A percentile compares a stretch with the other conserved stretches of the same genome.
Conservation (phyloP, 1,140 invertebrate genomes). For the Sesamia nonagrioides region DNA sequence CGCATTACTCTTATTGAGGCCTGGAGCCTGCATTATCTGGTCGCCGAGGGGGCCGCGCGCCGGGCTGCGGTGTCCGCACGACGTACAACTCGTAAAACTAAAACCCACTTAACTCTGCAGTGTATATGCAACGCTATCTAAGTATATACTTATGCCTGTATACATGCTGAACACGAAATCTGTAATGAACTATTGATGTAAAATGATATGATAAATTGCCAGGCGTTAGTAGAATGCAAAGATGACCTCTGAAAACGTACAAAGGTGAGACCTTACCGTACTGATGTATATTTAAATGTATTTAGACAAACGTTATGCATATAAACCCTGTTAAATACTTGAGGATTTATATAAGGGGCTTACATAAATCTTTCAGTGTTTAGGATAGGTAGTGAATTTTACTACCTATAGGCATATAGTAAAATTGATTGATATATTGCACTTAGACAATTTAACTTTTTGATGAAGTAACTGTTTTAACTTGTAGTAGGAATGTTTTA, state of each 20-base stretch:
- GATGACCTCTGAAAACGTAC: conserved; percentile 48
- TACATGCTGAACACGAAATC: conserved; percentile 26
- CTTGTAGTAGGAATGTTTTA: background rate
- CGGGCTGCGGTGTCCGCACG: conserved; percentile 19
- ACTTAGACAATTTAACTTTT: background rate
- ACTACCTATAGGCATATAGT: too few relatives aligned
- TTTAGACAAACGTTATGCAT: conserved; percentile 26
- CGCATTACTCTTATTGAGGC: conserved; percentile 80
- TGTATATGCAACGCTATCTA: conserved; percentile 20
- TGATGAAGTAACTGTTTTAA: background rate
- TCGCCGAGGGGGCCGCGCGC: conserved; percentile 60
- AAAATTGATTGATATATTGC: too few relatives aligned
- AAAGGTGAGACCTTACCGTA: conserved; percentile 43
- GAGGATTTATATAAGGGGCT: conserved; percentile 14
- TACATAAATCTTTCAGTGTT: background rate
- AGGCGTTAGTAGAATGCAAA: conserved; percentile 37
- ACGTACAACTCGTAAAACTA: conserved; percentile 29
- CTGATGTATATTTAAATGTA: conserved; percentile 42
- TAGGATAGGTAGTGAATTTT: too few relatives aligned
- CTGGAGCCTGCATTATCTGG: conserved; percentile 68
- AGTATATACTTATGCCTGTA: background rate
- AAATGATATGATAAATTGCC: conserved; percentile 43
- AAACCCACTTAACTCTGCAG: conserved; percentile 29
- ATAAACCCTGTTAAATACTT: conserved; percentile 27
- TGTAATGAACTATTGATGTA: conserved; percentile 47